phyloP scores from a whole-genome alignment of 2,113 vertebrate species.

The Lota lota region DNA sequence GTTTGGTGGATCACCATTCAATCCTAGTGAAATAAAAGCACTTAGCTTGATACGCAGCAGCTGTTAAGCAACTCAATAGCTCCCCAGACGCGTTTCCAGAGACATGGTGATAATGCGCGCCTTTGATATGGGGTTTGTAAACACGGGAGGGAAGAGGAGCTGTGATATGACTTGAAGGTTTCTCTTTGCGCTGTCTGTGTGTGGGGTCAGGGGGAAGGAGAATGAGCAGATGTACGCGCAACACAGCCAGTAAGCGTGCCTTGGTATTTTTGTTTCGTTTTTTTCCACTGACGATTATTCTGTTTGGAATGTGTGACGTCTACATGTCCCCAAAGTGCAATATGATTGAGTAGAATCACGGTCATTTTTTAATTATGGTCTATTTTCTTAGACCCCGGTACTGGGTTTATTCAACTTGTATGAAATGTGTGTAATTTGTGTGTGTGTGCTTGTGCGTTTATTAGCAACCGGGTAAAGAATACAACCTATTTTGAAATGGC shows the following conservation, averaged over 20 bases:
- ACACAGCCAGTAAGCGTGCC: constrained; percentile 31
- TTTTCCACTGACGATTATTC: constrained; percentile 51
- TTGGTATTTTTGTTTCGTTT: constrained; percentile 20
- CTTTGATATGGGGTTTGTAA: constrained; percentile 76
- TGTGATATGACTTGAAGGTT: constrained; percentile 40
- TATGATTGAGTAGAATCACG: constrained; percentile 68
- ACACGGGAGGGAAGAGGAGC: constrained; percentile 56
- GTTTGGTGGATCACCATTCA: no score
- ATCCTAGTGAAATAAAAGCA: constrained; percentile 48
- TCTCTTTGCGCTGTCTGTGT: constrained; percentile 8
- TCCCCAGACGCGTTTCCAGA: constrained; percentile 68
- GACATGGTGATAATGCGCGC: constrained; percentile 64
- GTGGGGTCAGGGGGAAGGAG: constrained; percentile 12
- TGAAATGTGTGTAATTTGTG: constrained; percentile 64
- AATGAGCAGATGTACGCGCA: constrained; percentile 42
- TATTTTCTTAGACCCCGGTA: constrained; percentile 66
- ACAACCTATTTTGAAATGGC: no score
- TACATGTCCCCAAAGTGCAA: constrained; percentile 60
- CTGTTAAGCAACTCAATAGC: constrained; percentile 56
- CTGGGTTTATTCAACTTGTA: constrained; percentile 71
- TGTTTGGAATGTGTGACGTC: constrained; percentile 45
- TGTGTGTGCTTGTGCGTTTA: constrained; percentile 16
- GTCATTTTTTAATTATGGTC: constrained; percentile 75
- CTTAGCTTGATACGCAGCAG: constrained; percentile 54
- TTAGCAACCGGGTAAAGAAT: background rate